Conservation (phyloP, 2,888 invertebrate species). For the Spodoptera littoralis region DNA sequence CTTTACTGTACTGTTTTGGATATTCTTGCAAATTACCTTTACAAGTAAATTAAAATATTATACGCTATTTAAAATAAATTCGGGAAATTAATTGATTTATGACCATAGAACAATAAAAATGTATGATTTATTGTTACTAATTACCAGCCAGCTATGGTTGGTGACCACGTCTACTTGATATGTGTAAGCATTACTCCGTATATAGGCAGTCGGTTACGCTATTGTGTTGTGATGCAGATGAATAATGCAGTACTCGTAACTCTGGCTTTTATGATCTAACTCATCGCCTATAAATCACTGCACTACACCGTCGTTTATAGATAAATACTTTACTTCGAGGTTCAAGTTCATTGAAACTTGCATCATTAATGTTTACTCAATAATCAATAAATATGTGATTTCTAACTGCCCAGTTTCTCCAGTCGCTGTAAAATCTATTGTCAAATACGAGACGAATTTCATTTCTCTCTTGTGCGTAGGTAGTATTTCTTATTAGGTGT, state of each 20-base stretch:
- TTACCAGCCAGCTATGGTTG: slow-evolving; percentile 54
- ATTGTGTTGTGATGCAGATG: slow-evolving; percentile 71
- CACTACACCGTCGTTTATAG: slow-evolving; percentile 57
- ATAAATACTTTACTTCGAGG: slow-evolving; percentile 49
- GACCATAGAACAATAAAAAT: slow-evolving; percentile 33
- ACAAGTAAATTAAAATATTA: not conserved
- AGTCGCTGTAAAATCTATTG: too few species aligned
- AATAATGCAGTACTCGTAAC: slow-evolving; percentile 75
- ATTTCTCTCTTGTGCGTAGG: too few species aligned
- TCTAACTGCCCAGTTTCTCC: too few species aligned
- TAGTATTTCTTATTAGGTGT: too few species aligned
- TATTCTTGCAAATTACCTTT: too few species aligned
- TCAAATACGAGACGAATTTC: too few species aligned
- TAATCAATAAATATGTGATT: not conserved
- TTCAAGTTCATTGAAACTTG: slow-evolving; percentile 59
- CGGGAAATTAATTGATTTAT: slow-evolving; percentile 4
- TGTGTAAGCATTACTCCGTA: slow-evolving; percentile 69
- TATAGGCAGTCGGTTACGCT: slow-evolving; percentile 60
- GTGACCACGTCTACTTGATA: slow-evolving; percentile 65
- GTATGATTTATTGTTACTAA: slow-evolving; percentile 54
- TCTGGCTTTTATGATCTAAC: slow-evolving; percentile 69
- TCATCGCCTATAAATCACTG: slow-evolving; percentile 66
- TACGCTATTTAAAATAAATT: not conserved
- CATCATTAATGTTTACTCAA: slow-evolving; percentile 11
- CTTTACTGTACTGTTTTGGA: too few species aligned